Conservation (phyloP, 37 sponge, comb jelly and placozoan species). For the Petrosia ficiformis region DNA sequence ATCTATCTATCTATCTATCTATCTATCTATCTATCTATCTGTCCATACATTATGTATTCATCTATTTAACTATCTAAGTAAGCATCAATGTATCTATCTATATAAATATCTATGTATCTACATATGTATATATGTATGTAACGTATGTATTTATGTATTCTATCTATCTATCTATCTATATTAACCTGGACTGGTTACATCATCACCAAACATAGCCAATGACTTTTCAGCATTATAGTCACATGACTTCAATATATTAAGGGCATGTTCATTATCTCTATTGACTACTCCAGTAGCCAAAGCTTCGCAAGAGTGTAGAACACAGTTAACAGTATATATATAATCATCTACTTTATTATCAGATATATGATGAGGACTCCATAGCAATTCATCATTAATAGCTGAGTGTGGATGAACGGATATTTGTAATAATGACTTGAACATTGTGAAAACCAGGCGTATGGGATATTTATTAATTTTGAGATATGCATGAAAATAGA, state of each 20-base stretch:
- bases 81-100: too few relatives aligned
- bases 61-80: too few relatives aligned
- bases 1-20: background rate
- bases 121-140: too few relatives aligned
- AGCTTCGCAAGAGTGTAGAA: background rate
- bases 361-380: constrained; percentile 9
- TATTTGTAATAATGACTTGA: too few relatives aligned
- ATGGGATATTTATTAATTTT: too few relatives aligned
- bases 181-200: background rate
- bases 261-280: constrained; percentile 21
- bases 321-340: background rate
- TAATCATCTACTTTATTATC: background rate
- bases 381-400: constrained; percentile 5
- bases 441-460: too few relatives aligned
- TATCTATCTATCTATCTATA: too few relatives aligned
- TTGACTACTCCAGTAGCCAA: background rate
- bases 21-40: background rate
- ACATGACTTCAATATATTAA: constrained; percentile 30
- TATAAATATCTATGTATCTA: too few relatives aligned
- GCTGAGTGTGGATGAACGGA: too few relatives aligned
- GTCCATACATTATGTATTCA: too few relatives aligned
- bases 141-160: too few relatives aligned
- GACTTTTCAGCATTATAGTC: constrained; percentile 31
- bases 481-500: too few relatives aligned
- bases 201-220: constrained; percentile 9